Conservation (phyloP, 2,113 vertebrate species). For the Nicator chloris region DNA sequence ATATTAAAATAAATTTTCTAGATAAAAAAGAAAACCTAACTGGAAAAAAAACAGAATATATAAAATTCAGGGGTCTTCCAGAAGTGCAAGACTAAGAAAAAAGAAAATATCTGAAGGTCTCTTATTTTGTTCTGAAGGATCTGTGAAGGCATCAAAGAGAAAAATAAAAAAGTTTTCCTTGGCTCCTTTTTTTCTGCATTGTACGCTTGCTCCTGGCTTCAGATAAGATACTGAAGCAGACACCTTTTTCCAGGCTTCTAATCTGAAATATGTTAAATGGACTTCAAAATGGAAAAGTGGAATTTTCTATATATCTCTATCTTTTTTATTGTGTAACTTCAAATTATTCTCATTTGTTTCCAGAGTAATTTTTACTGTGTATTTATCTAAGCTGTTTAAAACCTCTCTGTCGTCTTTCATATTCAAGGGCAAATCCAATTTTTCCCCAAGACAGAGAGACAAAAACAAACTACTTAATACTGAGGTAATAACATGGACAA, state of each 20-base stretch:
- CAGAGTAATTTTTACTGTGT: not conserved
- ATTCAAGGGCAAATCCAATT: not conserved
- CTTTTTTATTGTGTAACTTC: not conserved
- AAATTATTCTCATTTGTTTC: slow-evolving; percentile 14
- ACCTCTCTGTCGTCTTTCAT: not conserved
- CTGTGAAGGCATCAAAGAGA: slow-evolving; percentile 16
- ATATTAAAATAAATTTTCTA: not conserved
- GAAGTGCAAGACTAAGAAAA: not conserved
- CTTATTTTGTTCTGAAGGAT: not conserved
- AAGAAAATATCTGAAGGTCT: slow-evolving; percentile 2
- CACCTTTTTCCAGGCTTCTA: not conserved
- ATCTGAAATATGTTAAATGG: not conserved
- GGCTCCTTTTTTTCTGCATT: not conserved
- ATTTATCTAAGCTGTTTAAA: not conserved
- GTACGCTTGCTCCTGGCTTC: slow-evolving; percentile 8
- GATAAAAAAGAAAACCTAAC: not conserved
- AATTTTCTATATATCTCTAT: not conserved
- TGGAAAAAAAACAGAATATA: not conserved
- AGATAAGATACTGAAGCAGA: slow-evolving; percentile 4
- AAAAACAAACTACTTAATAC: slow-evolving; percentile 6
- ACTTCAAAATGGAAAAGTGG: not conserved
- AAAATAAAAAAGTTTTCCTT: not conserved
- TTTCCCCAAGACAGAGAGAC: not conserved
- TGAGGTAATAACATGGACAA: slow-evolving; percentile 12
- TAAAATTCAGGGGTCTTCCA: slow-evolving; percentile 10